Evolutionary conservation across 2,797 vertebrate species (phyloP), one percentile per base, ranked within the genome.

Genomic region (Otolemur crassicaudatus): DNA sequence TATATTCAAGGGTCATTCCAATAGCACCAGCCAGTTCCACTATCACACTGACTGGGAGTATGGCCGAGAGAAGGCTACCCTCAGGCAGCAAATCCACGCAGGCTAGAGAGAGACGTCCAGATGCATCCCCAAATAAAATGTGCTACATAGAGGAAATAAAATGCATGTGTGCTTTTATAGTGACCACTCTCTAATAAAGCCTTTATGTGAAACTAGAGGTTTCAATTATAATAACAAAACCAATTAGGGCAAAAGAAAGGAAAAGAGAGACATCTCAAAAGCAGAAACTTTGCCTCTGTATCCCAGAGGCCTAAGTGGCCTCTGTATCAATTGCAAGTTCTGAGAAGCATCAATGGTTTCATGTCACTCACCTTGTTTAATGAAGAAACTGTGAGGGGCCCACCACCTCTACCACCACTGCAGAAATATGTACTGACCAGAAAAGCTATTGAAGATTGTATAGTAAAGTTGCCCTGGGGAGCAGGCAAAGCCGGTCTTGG

Each of bases 301-400:
- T 95, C 84, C 76, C 81, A 83, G 82, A 91, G 70, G 61, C 81
- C 83, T 27, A 22, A 94, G 56, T 91, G 72, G 87, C 22, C 53
- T 87, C n/a, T 94, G 63, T 61, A 80, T 94, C 95, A 86, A 87
- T 63, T 77, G 14, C 91, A 97, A 89, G 67, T 87, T 40, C 4
- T 75, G 65, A 69, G 82, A 77, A 70, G 23, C 17, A 96, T 37
- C 17, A 85, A 40, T 73, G 87, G 56, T 86, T 93, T 76, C 19
- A 73, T 7, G 29, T 40, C 37, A 77, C 0, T n/a, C 23, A 31
- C 22, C 27, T 95, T 46, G 95, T 2, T 84, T 90, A 95, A 94
- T 94, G 10, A 56, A 97, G 14, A 14, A 97, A 19, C 65, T n/a
- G 31, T 67, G 65, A n/a, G 29, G 2, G 29, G 63, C 29, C 31